Evolutionary conservation across 1,140 invertebrate species (phyloP), one percentile per base, ranked within the genome.

Genomic region (Heliconius hewitsoni): DNA sequence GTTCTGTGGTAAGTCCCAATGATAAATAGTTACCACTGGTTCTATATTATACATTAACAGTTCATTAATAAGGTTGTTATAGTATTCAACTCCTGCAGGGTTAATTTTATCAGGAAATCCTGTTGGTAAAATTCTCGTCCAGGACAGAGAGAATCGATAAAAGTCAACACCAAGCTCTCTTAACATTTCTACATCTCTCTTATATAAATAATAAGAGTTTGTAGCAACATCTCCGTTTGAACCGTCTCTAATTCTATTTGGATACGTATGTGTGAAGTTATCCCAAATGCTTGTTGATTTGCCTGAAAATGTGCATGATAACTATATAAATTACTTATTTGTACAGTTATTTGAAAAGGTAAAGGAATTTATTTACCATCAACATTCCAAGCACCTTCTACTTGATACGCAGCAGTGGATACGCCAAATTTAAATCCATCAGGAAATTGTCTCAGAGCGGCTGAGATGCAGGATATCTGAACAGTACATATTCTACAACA

Each of bases 391-490:
- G 60, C 60, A 16, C 60, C 60, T 66, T 84, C 81, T 3, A 79
- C 76, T 73, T 82, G 81, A 75, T 82, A 84, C 39, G 83, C 78
- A 1, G 83, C 66, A 9, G 81, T 82, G 11, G 83, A 80, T 2
- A 77, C 78, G 2, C 83, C 83, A 27, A 82, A 82, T 37, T 73
- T 37, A 71, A 84, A 84, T 46, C 70, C 42, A 23, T 80, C 50
- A 13, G 83, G 83, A 27, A 84, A 84, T 77, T 80, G 82, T 71
- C 81, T 74, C 55, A 57, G n/a, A n/a, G n/a, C n/a, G 6, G n/a
- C 19, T 57, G 55, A 23, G 8, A 57, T 23, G 8, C 8, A 57
- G 23, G 55, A 57, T 8, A 57, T 23, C 55, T 57, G 55, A n/a
- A 57, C n/a, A 19, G 6, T 6, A 57, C 55, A 57, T 57, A 57